Conservation (phyloP, 2,797 vertebrate genomes). For the Tokudaia tokunoshimensis region DNA sequence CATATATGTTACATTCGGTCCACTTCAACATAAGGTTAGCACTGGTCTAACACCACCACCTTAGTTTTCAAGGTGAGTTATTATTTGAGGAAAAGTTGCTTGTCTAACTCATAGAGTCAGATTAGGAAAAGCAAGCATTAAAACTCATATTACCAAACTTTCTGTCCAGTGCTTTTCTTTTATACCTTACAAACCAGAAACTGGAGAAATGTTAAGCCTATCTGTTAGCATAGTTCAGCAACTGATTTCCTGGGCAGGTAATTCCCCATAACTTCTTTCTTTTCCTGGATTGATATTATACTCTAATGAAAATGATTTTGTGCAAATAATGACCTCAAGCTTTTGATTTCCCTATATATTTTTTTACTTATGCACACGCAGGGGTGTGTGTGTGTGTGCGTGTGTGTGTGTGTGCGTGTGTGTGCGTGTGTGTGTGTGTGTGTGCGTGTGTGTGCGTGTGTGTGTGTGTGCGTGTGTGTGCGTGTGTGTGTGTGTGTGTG, state of each 20-base stretch:
- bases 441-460: neutral
- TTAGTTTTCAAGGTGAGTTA: neutral
- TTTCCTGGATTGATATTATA: neutral
- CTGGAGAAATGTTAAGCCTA: neutral
- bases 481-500: too few relatives aligned
- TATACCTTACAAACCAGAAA: neutral
- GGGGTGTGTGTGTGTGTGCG: too few relatives aligned
- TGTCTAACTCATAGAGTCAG: neutral
- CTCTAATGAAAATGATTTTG: neutral
- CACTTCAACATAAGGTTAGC: neutral
- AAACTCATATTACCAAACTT: neutral
- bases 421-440: neutral
- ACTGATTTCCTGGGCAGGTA: neutral
- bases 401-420: too few relatives aligned
- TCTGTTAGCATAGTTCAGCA: neutral
- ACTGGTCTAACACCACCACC: neutral
- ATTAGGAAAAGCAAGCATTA: neutral
- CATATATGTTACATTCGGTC: neutral
- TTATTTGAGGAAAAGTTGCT: neutral
- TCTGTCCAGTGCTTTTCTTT: constrained; percentile 13
- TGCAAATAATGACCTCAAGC: neutral
- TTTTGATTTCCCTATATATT: neutral
- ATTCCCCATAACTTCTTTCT: neutral
- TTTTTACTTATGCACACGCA: too few relatives aligned
- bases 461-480: neutral